Evolutionary conservation across 1,140 invertebrate genomes (phyloP).

Genomic region (Aphelinus atriplicis): DNA sequence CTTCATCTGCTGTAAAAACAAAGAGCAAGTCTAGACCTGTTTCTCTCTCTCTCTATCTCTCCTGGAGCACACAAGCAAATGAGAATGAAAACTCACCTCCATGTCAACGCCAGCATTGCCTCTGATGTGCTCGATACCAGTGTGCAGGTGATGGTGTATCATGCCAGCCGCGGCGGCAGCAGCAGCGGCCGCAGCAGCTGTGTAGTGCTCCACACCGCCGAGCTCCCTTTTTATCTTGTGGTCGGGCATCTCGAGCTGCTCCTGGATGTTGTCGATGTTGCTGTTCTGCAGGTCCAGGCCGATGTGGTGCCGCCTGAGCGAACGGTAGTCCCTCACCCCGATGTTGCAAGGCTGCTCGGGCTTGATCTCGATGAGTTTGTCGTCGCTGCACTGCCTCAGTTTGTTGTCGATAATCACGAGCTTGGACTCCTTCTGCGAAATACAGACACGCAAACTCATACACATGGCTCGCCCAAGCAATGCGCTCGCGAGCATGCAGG

Average conservation of each 20-base stretch:
- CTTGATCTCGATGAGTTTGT: slow-evolving; percentile 35
- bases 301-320: slow-evolving; percentile 36
- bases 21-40: neutral
- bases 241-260: slow-evolving; percentile 29
- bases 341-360: slow-evolving; percentile 19
- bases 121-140: slow-evolving; percentile 36
- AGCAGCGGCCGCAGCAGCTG: slow-evolving; percentile 29
- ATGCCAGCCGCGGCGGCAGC: slow-evolving; percentile 38
- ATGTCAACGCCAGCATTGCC: slow-evolving; percentile 35
- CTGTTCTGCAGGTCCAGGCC: slow-evolving; percentile 38
- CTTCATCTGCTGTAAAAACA: slow-evolving; percentile 54
- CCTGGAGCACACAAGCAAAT: too few relatives aligned
- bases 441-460: neutral
- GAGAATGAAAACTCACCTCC: slow-evolving; percentile 23
- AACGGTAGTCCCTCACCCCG: slow-evolving; percentile 34
- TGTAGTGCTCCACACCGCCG: slow-evolving; percentile 21
- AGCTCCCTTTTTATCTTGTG: slow-evolving; percentile 37
- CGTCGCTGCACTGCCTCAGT: slow-evolving; percentile 26
- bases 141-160: slow-evolving; percentile 38
- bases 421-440: slow-evolving; percentile 28
- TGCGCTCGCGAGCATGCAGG: too few relatives aligned
- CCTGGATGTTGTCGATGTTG: slow-evolving; percentile 35
- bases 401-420: slow-evolving; percentile 30
- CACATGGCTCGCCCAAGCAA: too few relatives aligned
- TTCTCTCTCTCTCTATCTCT: neutral